Percentiles rank a stretch among this genome's conserved stretches.
Evolutionary conservation across 2,797 vertebrate species (phyloP).

Genomic region (Hephaestus fuliginosus): DNA sequence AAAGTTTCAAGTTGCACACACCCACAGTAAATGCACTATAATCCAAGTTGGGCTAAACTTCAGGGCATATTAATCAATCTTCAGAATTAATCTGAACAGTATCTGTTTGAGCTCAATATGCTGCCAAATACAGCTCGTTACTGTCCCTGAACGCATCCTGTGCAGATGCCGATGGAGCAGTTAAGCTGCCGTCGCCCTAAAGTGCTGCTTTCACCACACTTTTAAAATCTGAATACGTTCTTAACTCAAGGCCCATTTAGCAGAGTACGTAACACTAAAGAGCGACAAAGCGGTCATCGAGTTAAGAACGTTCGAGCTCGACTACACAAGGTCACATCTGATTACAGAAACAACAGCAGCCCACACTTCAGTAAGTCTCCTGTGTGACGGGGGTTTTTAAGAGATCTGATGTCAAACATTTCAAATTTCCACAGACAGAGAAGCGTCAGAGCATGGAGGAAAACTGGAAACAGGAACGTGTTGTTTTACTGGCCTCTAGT

Average conservation of each 20-base stretch:
- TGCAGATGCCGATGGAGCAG: neutral
- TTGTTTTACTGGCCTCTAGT: slow-evolving; percentile 43
- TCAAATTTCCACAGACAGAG: neutral
- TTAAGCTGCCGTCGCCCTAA: neutral
- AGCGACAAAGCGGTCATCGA: too few species aligned
- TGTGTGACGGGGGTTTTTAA: neutral
- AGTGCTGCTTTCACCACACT: neutral
- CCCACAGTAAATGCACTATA: too few species aligned
- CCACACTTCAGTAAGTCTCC: neutral
- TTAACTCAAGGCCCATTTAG: neutral
- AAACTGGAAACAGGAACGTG: neutral
- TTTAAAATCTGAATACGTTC: neutral
- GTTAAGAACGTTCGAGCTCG: too few species aligned
- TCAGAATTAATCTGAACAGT: too few species aligned
- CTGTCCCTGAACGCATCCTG: neutral
- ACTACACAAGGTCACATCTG: too few species aligned
- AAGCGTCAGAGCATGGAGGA: neutral
- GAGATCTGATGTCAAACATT: neutral
- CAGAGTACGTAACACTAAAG: neutral
- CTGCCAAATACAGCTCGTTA: neutral
- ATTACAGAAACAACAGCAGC: neutral
- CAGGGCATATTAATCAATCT: neutral
- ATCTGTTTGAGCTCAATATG: neutral
- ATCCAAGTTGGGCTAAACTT: neutral
- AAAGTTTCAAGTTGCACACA: too few species aligned